Conservation (phyloP, 2,113 vertebrate genomes). For the Sterna hirundo region DNA sequence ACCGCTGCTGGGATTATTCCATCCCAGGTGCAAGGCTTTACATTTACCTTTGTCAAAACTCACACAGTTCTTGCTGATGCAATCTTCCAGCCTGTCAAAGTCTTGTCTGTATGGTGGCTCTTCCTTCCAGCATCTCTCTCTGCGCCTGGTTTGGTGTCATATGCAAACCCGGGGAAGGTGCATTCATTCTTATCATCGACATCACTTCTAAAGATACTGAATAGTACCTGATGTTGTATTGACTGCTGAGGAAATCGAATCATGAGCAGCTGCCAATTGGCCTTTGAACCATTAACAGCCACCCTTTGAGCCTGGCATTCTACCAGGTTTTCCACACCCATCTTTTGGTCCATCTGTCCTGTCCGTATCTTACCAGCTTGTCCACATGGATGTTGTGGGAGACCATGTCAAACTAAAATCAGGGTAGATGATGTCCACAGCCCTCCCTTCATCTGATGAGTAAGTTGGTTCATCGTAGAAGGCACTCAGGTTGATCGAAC, state of each 20-base stretch:
- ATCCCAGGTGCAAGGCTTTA: background rate
- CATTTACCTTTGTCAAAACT: background rate
- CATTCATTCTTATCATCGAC: background rate
- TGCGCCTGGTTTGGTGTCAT: background rate
- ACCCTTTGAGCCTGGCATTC: background rate
- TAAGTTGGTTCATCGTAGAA: background rate
- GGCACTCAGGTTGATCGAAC: background rate
- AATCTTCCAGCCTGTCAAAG: background rate
- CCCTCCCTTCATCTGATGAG: background rate
- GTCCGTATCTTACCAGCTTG: background rate
- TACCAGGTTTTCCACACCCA: background rate
- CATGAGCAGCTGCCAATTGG: background rate
- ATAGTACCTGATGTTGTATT: background rate
- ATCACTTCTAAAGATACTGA: background rate
- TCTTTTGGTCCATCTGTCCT: background rate
- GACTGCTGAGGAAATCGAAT: background rate
- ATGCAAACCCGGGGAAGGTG: background rate
- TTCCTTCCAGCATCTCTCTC: background rate
- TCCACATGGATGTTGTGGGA: background rate
- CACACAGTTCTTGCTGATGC: background rate
- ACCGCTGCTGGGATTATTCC: background rate
- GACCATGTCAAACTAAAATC: background rate
- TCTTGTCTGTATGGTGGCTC: background rate
- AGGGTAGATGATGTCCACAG: background rate
- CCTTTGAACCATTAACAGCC: background rate